Evolutionary conservation across 2,113 vertebrate species (phyloP), one percentile per base, ranked within the genome.

Genomic region (Lichenostomus cassidix): DNA sequence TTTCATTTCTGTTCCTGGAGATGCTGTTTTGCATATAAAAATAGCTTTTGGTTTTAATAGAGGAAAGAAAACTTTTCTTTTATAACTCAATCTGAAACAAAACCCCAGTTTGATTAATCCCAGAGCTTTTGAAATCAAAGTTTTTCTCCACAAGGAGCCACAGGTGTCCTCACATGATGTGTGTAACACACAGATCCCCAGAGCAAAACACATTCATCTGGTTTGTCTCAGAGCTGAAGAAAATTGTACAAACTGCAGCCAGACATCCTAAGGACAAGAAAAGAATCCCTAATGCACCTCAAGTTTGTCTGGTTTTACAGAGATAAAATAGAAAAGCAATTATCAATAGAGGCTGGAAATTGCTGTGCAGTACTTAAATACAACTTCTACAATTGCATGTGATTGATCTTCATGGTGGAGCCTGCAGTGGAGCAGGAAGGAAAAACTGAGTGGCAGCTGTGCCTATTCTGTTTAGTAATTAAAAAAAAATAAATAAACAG

Each of bases 101-200:
- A 95, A 86, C n/a, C 18, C 16, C 24, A 64, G 16, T 49, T 52
- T 96, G 87, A 96, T 95, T 81, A 92, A 94, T 68, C 56, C 76
- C 90, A 93, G 85, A 94, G 28, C 79, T 88, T 94, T 80, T 47
- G 2, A 68, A 85, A 59, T 55, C 64, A 21, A 67, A 68, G 59
- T 35, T 94, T 90, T 62, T n/a, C 74, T 62, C 39, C 47, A 68
- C 9, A 11, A 86, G 37, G 44, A 86, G 71, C 83, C 83, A 78
- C 74, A 87, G 84, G 74, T 87, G 84, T 39, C 73, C 39, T 70
- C 55, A 15, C 28, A 39, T 1, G n/a, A 53, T 33, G 53, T 75
- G 52, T 67, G 37, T 5, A 52, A 22, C 53, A 68, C 52, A 76
- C 31, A 67, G 35, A 22, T 11, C 21, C 59, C 53, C 83, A 77